A percentile compares a stretch with the other conserved stretches of the same genome.
These are phyloP conservation scores for Vandiemenella viatica DNA, from an alignment of 2,888 invertebrate species.

Conservation along the genomic window DNA sequence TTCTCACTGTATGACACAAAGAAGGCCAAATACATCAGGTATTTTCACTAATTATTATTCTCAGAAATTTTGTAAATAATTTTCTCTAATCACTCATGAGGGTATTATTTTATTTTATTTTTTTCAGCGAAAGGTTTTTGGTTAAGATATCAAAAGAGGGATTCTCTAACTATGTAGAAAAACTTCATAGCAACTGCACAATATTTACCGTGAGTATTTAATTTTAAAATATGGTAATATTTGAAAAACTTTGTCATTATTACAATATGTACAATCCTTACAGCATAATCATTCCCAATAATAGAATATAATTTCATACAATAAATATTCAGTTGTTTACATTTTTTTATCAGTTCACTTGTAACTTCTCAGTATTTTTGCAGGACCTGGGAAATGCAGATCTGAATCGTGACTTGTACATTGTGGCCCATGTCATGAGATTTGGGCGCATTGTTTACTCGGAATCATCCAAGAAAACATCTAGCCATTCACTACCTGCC, in stretches of 20 bases:
- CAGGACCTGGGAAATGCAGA: conserved; percentile 74
- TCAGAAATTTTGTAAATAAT: neutral
- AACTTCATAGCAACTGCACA: conserved; percentile 74
- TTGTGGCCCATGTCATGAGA: conserved; percentile 80
- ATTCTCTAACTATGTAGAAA: conserved; percentile 76
- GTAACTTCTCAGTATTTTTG: too few relatives aligned
- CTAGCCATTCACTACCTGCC: conserved; percentile 8
- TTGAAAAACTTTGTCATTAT: too few relatives aligned
- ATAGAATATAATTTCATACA: too few relatives aligned
- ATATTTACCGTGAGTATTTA: conserved; percentile 60
- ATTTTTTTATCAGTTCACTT: too few relatives aligned
- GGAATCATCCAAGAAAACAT: conserved; percentile 36
- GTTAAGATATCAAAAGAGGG: conserved; percentile 81
- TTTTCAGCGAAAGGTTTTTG: conserved; percentile 63
- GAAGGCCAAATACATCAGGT: conserved; percentile 57
- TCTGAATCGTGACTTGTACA: conserved; percentile 67
- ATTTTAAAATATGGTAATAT: too few relatives aligned
- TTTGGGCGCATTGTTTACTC: conserved; percentile 70
- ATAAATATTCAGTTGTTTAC: too few relatives aligned
- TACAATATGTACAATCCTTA: too few relatives aligned
- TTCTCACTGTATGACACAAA: conserved; percentile 74
- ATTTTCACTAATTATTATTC: conserved; percentile 7
- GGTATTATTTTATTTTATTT: conserved; percentile 11
- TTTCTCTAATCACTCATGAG: neutral
- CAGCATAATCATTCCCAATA: too few relatives aligned